Evolutionary conservation across 2,797 vertebrate species (phyloP).

Genomic region (Myoxocephalus aenaeus): DNA sequence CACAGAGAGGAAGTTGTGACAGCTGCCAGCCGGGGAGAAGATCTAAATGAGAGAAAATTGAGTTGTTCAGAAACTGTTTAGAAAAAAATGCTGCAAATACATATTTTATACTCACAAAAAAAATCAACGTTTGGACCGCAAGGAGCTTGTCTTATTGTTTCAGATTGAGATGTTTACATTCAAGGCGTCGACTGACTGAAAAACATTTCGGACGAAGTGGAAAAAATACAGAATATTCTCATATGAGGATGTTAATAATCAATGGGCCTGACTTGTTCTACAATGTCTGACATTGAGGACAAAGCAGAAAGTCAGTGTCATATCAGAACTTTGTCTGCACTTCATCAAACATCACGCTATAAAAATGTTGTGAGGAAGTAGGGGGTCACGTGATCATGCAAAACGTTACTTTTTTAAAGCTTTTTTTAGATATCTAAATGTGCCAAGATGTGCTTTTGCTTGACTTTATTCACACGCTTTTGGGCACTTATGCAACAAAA

Average conservation of each 20-base stretch:
- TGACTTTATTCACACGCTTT: constrained; percentile 21
- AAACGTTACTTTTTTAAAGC: neutral
- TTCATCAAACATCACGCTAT: neutral
- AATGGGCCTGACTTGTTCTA: neutral
- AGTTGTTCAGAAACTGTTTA: constrained; percentile 54
- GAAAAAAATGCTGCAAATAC: constrained; percentile 58
- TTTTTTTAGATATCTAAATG: constrained; percentile 22
- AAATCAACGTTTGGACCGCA: constrained; percentile 35
- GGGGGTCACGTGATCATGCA: neutral
- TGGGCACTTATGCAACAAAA: constrained; percentile 27
- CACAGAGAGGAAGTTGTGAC: constrained; percentile 41
- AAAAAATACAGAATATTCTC: neutral
- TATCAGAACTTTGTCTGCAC: neutral
- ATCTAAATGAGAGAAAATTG: constrained; percentile 73
- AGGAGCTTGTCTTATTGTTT: constrained; percentile 18
- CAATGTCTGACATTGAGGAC: constrained; percentile 1
- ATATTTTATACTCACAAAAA: constrained; percentile 56
- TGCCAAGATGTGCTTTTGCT: constrained; percentile 21
- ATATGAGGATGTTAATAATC: neutral
- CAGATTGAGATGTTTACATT: constrained; percentile 22
- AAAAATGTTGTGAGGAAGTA: constrained; percentile 41
- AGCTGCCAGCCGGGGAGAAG: constrained; percentile 63
- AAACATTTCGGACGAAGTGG: constrained; percentile 25
- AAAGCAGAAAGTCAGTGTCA: constrained; percentile 28
- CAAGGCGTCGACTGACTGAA: constrained; percentile 1